phyloP scores from a whole-genome alignment of 2,113 vertebrate genomes.

The Phycodurus eques region DNA sequence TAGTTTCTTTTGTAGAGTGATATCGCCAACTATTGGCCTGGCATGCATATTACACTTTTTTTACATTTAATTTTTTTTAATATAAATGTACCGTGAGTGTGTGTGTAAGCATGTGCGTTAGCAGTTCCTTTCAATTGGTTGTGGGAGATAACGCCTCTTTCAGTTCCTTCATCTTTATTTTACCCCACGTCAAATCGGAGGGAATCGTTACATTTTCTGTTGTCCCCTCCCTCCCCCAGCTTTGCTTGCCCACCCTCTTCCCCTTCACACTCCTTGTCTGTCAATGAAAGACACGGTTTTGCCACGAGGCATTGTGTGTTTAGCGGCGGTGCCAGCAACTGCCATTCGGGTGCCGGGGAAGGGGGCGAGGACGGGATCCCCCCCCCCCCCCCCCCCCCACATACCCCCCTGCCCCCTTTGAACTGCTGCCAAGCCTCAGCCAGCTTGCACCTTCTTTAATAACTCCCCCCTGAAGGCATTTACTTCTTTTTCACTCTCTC shows the following conservation, averaged over 20 bases:
- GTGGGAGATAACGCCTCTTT: conserved; percentile 58
- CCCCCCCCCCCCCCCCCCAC: neutral
- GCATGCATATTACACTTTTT: conserved; percentile 17
- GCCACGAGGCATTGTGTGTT: conserved; percentile 79
- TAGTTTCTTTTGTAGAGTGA: no score
- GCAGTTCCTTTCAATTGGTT: conserved; percentile 49
- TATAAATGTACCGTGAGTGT: neutral
- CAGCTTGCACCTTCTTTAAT: conserved; percentile 74
- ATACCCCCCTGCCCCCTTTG: conserved; percentile 72
- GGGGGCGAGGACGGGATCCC: conserved; percentile 29
- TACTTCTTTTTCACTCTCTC: conserved; percentile 53
- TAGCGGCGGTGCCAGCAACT: conserved; percentile 76
- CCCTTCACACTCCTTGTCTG: conserved; percentile 54
- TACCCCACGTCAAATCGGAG: conserved; percentile 33
- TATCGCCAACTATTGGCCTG: no score
- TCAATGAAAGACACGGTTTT: conserved; percentile 72
- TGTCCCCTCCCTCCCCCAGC: conserved; percentile 26
- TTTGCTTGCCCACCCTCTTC: conserved; percentile 50
- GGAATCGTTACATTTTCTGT: conserved; percentile 59
- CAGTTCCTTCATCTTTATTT: conserved; percentile 51
- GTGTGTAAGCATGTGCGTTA: conserved; percentile 2
- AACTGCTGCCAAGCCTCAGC: conserved; percentile 73
- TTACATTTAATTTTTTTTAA: neutral
- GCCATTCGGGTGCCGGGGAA: conserved; percentile 73
- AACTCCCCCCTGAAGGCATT: conserved; percentile 73